Base-by-base conservation (phyloP, 2,797 vertebrate genomes). In the Otolemur crassicaudatus region DNA sequence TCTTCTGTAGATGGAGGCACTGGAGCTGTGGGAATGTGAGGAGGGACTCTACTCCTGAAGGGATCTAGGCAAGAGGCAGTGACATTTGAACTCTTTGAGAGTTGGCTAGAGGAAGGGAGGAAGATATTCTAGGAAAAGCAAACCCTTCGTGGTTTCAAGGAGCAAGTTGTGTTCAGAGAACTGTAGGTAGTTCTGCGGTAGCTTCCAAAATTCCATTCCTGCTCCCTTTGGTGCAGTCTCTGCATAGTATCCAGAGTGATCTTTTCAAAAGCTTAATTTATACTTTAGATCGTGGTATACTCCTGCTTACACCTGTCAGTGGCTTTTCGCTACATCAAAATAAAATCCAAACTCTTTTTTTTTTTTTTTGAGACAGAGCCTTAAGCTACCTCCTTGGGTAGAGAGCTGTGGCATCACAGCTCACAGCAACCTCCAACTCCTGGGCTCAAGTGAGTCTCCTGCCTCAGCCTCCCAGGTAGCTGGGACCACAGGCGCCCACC, bases 261-360 rank as follows among this genome's bases (percentile, higher is more conserved):
- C 58, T 91, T 81, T 91, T 89, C 73, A 56, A 82, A 94, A 82
- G 73, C 90, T 93, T 80, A 84, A 76, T 61, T 72, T 82, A 40
- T 92, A 53, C 70, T 69, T 92, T 82, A 94, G 49, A 31, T 91
- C 25, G 25, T 65, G 60, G 91, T 31, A 82, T 49, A 65, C 17
- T 77, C 17, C n/a, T 63, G 75, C 61, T 87, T 87, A 13, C 25
- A 88, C 43, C 63, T 81, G 27, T 61, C 76, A 43, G 0, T 86
- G 43, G 16, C 34, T 94, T 92, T 94, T 23, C 23, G 12, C 34
- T 83, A 73, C 4, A 29, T 90, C 69, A 83, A 37, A 87, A 90
- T 92, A 22, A 65, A 90, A 87, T 77, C 53, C 16, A 63, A 53
- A 93, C 65, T 5, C 5, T 40, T 40, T 37, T 5, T 40, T 40